A percentile compares a stretch with the other conserved stretches of the same genome.
phyloP scores from a whole-genome alignment of 2,113 vertebrate species.

The Ciconia stormi region DNA sequence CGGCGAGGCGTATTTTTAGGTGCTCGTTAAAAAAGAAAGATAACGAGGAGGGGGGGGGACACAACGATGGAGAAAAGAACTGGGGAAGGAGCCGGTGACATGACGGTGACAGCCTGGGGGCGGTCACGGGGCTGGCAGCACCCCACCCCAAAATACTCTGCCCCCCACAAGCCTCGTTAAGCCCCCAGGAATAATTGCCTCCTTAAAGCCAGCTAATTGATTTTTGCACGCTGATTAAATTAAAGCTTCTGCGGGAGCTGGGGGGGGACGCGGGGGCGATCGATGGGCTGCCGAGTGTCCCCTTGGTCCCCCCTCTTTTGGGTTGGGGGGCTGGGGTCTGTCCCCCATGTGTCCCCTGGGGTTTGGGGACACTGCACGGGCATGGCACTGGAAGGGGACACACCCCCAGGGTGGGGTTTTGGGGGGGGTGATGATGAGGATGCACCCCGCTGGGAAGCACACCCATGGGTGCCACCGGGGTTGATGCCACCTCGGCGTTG shows the following conservation, averaged over 20 bases:
- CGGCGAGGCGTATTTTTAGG: constrained; percentile 13
- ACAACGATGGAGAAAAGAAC: background rate
- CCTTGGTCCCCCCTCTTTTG: background rate
- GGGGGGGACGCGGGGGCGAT: background rate
- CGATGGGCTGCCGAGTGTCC: background rate
- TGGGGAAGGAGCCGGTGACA: background rate
- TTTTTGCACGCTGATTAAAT: constrained; percentile 76
- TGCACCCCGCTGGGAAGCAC: background rate
- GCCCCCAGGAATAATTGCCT: constrained; percentile 42
- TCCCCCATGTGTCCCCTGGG: background rate
- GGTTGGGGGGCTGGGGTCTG: background rate
- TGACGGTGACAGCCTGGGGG: background rate
- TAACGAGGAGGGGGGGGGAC: background rate
- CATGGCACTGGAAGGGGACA: background rate
- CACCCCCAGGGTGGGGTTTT: too few species aligned
- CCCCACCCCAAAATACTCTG: background rate
- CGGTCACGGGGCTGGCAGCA: background rate
- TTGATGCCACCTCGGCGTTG: background rate
- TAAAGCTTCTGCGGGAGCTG: constrained; percentile 66
- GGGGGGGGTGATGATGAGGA: too few species aligned
- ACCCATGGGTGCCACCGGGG: background rate
- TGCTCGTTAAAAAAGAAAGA: constrained; percentile 20
- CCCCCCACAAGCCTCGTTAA: background rate
- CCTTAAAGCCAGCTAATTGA: constrained; percentile 77
- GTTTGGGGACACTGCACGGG: background rate